Base-by-base conservation (phyloP, 2,888 invertebrate species). In the Eupithecia subfuscata region DNA sequence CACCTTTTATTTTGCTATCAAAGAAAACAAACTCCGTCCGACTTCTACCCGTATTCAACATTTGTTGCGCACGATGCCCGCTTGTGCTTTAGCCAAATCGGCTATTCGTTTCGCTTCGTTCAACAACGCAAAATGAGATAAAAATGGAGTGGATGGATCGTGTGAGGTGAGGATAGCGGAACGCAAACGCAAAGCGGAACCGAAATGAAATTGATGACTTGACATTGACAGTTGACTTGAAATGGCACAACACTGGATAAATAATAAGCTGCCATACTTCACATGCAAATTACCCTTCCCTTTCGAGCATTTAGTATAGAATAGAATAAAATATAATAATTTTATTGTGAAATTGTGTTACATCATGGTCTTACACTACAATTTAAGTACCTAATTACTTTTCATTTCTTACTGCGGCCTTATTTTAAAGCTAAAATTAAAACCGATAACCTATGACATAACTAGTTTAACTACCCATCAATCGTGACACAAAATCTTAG, bases 51-150 rank as follows among this genome's bases (percentile, higher is more conserved):
- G 79, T 84, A 83, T 84, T 84, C 86, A 87, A 84, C 84, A 85
- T 84, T 85, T 85, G 85, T 87, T 87, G 87, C 88, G 87, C 88
- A 88, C 85, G 86, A 85, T 81, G 72, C 75, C 79, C 70, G 77
- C 81, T 30, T 79, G 81, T 80, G 6, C 25, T 81, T 81, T 81
- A 81, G 83, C 80, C 71, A 79, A 80, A 64, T 83, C 82, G 80
- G 84, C 83, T 84, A 86, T 85, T 86, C 82, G 82, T 80, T 77
- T 74, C 72, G 79, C 80, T 78, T 81, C 81, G 77, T 76, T 74
- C 84, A 85, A 81, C 84, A 84, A 76, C 78, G 75, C 70, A 75
- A 69, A 71, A 73, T 34, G 63, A 68, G 43, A 14, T 22, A 48
- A 67, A 45, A 67, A 60, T 52, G 48, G 9, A 34, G 60, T 60